phyloP scores from a whole-genome alignment of 2,888 invertebrate genomes.

The Pseudococcus longispinus region DNA sequence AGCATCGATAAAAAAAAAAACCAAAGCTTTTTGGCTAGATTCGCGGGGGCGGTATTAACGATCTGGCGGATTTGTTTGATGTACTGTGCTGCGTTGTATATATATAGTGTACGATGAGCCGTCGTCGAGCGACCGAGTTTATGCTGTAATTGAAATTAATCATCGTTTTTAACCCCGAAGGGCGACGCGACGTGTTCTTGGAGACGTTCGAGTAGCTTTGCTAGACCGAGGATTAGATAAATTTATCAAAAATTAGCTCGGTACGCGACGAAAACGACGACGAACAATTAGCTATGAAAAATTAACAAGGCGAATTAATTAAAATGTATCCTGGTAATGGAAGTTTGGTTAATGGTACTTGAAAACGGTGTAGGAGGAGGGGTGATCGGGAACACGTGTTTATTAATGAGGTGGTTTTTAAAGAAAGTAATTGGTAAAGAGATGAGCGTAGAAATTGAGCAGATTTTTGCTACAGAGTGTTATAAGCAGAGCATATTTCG shows the following conservation, averaged over 20 bases:
- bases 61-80: neutral
- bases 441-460: neutral
- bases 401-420: neutral
- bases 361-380: neutral
- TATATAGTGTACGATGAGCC: neutral
- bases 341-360: neutral
- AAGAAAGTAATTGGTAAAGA: neutral
- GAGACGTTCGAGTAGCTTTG: neutral
- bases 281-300: neutral
- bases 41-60: too few relatives aligned
- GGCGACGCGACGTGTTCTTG: neutral
- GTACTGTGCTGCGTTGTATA: neutral
- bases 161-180: neutral
- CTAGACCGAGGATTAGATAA: neutral
- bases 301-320: neutral
- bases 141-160: neutral
- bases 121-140: neutral
- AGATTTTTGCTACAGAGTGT: too few relatives aligned
- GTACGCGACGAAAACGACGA: neutral
- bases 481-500: too few relatives aligned
- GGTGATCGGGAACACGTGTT: neutral
- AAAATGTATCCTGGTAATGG: neutral
- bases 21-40: neutral
- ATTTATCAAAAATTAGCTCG: conserved; percentile 6
- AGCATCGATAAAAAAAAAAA: neutral